Conservation (phyloP, 2,888 invertebrate genomes). For the Xestia rhomboidea region DNA sequence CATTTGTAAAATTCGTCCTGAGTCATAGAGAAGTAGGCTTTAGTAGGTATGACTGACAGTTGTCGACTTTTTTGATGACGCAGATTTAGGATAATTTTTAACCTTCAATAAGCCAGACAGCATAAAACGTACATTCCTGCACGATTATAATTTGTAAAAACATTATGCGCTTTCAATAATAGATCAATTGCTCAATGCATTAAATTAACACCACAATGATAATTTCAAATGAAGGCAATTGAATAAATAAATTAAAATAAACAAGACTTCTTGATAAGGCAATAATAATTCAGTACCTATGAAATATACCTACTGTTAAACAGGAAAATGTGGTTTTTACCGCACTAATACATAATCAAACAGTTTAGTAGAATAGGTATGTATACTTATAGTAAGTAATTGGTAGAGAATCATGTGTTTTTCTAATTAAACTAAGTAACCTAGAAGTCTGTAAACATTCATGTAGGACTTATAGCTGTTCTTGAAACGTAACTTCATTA, state of each 20-base stretch:
- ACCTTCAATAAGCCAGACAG: background rate
- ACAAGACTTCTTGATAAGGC: conserved; percentile 7
- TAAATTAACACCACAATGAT: background rate
- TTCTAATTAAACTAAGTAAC: background rate
- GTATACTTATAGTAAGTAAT: background rate
- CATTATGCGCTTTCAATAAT: background rate
- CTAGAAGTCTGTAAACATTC: too few relatives aligned
- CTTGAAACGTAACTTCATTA: too few relatives aligned
- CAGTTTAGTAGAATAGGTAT: background rate
- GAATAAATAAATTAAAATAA: conserved; percentile 1
- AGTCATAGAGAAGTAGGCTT: background rate
- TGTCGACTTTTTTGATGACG: background rate
- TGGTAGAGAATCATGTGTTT: background rate
- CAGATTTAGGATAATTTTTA: background rate
- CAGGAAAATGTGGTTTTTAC: conserved; percentile 28
- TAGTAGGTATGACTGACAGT: background rate
- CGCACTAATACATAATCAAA: background rate
- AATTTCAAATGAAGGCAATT: conserved; percentile 13
- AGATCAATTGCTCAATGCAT: background rate
- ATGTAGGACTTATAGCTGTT: too few relatives aligned
- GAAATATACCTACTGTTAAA: conserved; percentile 13
- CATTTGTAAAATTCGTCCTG: background rate
- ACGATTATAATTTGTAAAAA: background rate
- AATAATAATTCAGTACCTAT: conserved; percentile 10
- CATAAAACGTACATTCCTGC: background rate